Evolutionary conservation across 2,888 invertebrate species (phyloP), one percentile per base, ranked within the genome.

Genomic region (Xestoiulus laeticollis): DNA sequence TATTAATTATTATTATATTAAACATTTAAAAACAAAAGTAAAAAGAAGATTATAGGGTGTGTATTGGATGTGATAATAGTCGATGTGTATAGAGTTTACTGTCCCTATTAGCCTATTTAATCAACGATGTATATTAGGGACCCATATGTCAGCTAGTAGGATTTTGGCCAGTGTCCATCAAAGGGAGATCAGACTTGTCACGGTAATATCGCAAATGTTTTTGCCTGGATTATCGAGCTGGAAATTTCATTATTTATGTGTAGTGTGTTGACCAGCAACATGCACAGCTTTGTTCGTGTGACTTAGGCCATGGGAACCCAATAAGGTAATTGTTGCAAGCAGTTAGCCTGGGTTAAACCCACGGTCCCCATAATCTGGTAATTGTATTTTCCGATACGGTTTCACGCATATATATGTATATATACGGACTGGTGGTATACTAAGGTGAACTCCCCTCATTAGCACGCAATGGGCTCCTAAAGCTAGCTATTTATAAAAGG

Each of bases 361-460:
- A 26, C 10, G 33, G 33, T 59, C 78, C 2, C 78, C 22, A 30
- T 78, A 78, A 78, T 78, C 30, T 78, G 30, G 30, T 78, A 78
- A 78, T 78, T 78, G 78, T 30, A 22, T 78, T 78, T 78, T 30
- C 22, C 14, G 30, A 78, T 26, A 78, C 30, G 26, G 78, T 78
- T 78, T 30, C 30, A 78, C 26, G 68, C 68, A 68, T n/a, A n/a
- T n/a, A n/a, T n/a, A n/a, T n/a, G n/a, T n/a, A n/a, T n/a, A n/a
- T n/a, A n/a, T 68, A 30, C 78, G 8, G 59, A 68, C 3, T 19
- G 26, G 26, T 26, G 22, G 4, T 30, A n/a, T n/a, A n/a, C n/a
- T n/a, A n/a, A 1, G 68, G 78, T 78, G 78, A 78, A 78, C 78
- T 78, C 68, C 68, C 68, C 78, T 78, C 78, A 78, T 78, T 78